Evolutionary conservation across 2,113 vertebrate genomes (phyloP), one percentile per base, ranked within the genome.

Genomic region (Malurus cyaneus): DNA sequence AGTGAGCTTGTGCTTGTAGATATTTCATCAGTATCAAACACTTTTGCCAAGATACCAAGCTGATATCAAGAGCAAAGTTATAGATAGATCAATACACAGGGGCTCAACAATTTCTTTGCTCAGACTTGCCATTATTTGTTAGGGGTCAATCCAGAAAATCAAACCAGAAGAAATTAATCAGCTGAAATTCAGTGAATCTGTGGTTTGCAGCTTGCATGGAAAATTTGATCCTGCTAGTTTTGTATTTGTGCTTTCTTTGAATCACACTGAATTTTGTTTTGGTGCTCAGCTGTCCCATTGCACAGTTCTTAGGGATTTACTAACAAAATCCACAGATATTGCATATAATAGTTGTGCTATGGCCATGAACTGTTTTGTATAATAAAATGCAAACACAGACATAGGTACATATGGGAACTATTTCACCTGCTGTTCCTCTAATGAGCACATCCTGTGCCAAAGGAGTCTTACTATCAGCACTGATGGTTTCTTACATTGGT

Each of bases 401-500:
- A 21, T 9, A 5, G 32, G 6, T 41, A 65, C 4, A 3, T 18
- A 11, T 5, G 39, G 28, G 67, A 17, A 28, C 3, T 65, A 28
- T 65, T 76, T 18, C 8, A n/a, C 9, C 34, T 67, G 4, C 25
- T 60, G 14, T 28, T 77, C n/a, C 16, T 44, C 72, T 89, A 4
- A 20, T 24, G 69, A 91, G 47, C 28, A 13, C 1, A 0, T 59
- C 5, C 0, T 31, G 20, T 29, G 26, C 21, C 24, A 70, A 47
- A 88, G 32, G 14, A 60, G 15, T 67, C 29, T 64, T 83, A 32
- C 11, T 50, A 0, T 46, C 15, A 71, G 19, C 14, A 12, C 5
- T n/a, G 24, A 46, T 5, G 12, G n/a, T 23, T 57, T 86, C 56
- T 83, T 36, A 36, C 17, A 9, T n/a, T 0, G 0, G 6, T 50